Evolutionary conservation across 1,140 invertebrate genomes (phyloP), one percentile per base, ranked within the genome.

Genomic region (Plodia interpunctella): DNA sequence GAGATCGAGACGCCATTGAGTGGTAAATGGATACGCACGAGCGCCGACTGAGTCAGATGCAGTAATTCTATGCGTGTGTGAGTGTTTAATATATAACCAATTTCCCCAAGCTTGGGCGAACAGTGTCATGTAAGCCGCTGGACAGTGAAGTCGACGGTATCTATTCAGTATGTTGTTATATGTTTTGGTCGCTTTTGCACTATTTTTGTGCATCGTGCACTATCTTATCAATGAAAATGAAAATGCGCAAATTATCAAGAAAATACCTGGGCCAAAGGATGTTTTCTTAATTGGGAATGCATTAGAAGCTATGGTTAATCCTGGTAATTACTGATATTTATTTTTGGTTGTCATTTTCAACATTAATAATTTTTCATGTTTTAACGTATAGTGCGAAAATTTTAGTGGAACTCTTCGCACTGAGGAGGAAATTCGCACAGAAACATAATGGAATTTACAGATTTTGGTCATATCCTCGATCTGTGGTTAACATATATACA

Each of bases 401-500:
- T 72, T 17, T 54, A 73, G 70, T 67, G 49, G 55, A 63, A 6
- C 38, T 73, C 25, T 73, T 73, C 51, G 21, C 28, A 8, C 19
- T 65, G 10, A 50, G 13, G 32, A 57, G 70, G 51, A 49, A 49
- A 49, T 44, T 28, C 4, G 71, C 71, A 2, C 57, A 57, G 2
- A 51, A 62, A 49, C 53, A 60, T 32, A 64, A 66, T 5, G 25
- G 51, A 25, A 64, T 74, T 8, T 76, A 64, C 20, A 72, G 68
- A 73, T 15, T 79, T 25, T 73, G 71, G 70, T 63, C 71, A 10
- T 65, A 67, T 5, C 44, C 63, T 28, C 65, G 54, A 49, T 71
- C 70, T 5, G 52, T 73, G n/a, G 57, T 83, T 0, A 76, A 75
- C 66, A 52, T 90, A 20, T 67, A 58, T 17, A 68, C 87, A 58